phyloP scores from a whole-genome alignment of 2,113 vertebrate species.

The Tyrannus savana region DNA sequence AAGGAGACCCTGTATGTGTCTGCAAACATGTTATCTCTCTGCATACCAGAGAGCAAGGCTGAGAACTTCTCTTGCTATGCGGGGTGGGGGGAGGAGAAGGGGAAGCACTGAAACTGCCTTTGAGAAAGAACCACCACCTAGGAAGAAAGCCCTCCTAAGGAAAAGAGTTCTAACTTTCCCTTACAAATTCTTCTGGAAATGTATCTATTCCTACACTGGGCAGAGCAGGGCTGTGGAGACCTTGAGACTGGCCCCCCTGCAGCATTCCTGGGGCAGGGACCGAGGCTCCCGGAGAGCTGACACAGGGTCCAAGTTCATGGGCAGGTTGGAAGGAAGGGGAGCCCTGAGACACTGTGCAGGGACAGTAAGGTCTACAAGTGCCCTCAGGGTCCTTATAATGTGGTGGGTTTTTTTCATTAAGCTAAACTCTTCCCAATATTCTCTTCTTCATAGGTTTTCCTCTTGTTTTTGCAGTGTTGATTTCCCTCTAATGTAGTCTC shows the following conservation, averaged over 20 bases:
- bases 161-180: too few species aligned
- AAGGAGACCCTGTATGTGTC: too few species aligned
- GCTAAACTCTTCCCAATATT: neutral
- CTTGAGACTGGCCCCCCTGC: neutral
- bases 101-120: too few species aligned
- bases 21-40: too few species aligned
- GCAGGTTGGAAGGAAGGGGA: neutral
- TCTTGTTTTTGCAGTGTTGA: neutral
- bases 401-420: neutral
- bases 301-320: accelerated
- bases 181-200: too few species aligned
- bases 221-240: neutral
- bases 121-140: too few species aligned
- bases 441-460: neutral
- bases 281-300: neutral
- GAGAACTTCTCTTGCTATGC: too few species aligned
- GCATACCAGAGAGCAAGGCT: too few species aligned
- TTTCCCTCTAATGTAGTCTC: neutral
- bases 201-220: too few species aligned
- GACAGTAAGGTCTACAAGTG: neutral
- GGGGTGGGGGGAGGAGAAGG: too few species aligned
- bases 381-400: neutral
- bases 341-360: neutral
- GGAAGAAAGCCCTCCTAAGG: too few species aligned
- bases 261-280: neutral